phyloP scores from a whole-genome alignment of 2,888 invertebrate species.

The Drosophila austrosaltans region DNA sequence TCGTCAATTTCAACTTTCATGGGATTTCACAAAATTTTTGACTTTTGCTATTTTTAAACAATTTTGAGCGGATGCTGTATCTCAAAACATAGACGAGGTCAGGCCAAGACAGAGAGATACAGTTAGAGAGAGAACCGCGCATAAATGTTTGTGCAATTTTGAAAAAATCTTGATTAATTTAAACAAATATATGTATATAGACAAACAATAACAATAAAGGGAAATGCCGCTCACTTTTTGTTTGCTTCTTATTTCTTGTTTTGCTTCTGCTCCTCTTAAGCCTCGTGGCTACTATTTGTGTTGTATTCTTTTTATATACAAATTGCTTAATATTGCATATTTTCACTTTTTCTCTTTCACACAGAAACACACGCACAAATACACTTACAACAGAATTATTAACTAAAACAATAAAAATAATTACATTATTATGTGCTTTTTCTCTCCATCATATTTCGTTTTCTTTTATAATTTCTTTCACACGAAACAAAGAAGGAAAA shows the following conservation, averaged over 20 bases:
- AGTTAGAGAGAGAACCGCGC: slow-evolving; percentile 27
- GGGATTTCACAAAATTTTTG: slow-evolving; percentile 9
- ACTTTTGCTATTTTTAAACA: slow-evolving; percentile 55
- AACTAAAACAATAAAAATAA: slow-evolving; percentile 53
- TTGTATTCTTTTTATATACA: slow-evolving; percentile 3
- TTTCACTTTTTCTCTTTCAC: slow-evolving; percentile 24
- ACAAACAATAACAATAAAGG: slow-evolving; percentile 19
- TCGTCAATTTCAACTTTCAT: slow-evolving; percentile 6
- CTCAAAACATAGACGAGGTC: slow-evolving; percentile 59
- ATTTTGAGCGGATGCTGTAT: slow-evolving; percentile 40
- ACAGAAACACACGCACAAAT: not conserved
- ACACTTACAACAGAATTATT: slow-evolving; percentile 34
- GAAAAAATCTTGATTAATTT: slow-evolving; percentile 37
- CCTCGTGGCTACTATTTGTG: slow-evolving; percentile 10
- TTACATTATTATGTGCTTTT: slow-evolving; percentile 54
- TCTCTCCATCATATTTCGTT: slow-evolving; percentile 35
- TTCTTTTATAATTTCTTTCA: slow-evolving; percentile 42
- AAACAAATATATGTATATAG: slow-evolving; percentile 13
- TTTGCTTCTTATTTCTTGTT: not conserved
- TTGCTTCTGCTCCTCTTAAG: not conserved
- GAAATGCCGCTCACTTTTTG: slow-evolving; percentile 17
- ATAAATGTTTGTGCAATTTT: slow-evolving; percentile 24
- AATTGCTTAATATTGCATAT: slow-evolving; percentile 17
- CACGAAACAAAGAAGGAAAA: slow-evolving; percentile 57
- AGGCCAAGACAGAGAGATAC: slow-evolving; percentile 34